These are phyloP conservation scores for Cercopithecus neglectus DNA, from an alignment of 2,797 vertebrate genomes.

Conservation along the genomic window DNA sequence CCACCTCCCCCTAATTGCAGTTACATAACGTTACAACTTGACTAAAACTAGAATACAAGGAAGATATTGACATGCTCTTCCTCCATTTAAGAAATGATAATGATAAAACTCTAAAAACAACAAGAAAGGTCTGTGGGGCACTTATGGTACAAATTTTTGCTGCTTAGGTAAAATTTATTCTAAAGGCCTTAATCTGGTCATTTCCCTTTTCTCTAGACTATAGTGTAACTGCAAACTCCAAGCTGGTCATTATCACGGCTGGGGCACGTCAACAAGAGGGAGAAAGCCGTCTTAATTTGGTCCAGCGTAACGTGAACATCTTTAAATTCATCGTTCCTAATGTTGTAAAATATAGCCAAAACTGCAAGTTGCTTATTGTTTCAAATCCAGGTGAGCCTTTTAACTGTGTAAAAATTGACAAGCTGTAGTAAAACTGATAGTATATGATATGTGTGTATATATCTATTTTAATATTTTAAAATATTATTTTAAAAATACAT, in stretches of 20 bases:
- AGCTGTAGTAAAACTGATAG: background rate
- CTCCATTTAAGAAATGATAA: background rate
- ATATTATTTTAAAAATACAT: too few relatives aligned
- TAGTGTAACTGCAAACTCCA: conserved; percentile 94
- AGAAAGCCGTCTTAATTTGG: conserved; percentile 97
- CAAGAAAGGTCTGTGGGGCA: background rate
- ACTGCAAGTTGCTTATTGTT: conserved; percentile 94
- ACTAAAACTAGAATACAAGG: background rate
- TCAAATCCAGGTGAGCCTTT: conserved; percentile 94
- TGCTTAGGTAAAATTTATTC: background rate
- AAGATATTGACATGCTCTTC: background rate
- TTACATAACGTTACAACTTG: background rate
- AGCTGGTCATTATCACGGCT: conserved; percentile 95
- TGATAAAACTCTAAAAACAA: background rate
- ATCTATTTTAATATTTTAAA: too few relatives aligned
- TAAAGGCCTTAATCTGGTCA: background rate
- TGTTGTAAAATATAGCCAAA: conserved; percentile 96
- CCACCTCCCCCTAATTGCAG: background rate
- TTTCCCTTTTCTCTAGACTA: conserved; percentile 88
- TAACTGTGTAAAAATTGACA: background rate
- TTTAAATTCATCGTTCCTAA: conserved; percentile 99
- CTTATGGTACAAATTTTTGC: background rate
- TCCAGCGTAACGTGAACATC: conserved; percentile 98
- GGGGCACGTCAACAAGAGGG: conserved; percentile 97
- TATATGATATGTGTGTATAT: too few relatives aligned